Base-by-base conservation (phyloP, 2,113 vertebrate species). In the Pseudolaguvia tuberculata region DNA sequence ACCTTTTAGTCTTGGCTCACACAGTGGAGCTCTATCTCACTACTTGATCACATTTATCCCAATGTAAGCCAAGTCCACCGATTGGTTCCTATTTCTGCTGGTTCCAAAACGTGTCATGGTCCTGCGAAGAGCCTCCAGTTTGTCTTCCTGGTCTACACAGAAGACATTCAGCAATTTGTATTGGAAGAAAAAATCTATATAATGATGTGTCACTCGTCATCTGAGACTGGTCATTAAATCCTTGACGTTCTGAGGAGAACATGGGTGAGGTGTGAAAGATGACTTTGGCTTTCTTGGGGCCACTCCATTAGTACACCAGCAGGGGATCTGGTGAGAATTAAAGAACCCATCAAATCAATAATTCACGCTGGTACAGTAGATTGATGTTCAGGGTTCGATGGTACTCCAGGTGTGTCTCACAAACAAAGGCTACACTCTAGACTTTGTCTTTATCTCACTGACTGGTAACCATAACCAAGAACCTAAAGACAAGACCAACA, bases 281-380 rank as follows among this genome's bases (percentile, higher is more conserved):
- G 52, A 52, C n/a, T 20, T 70, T 29, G 20, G 57, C 57, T 62
- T 62, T 51, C 14, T 3, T 47, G 71, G 70, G n/a, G 70, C 39
- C 9, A n/a, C 45, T 61, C 17, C 70, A 29, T 58, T 59, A 48
- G 39, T 72, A 11, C 42, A n/a, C 0, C 71, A 50, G 56, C 35
- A 27, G 27, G 57, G 47, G 25, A 23, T 45, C 55, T 11, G 42
- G 45, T 8, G 8, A 35, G 47, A 13, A 66, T 66, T 50, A 47
- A 25, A 47, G 42, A 21, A 63, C 35, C 45, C 56, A 55, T 70
- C 59, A 53, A 70, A 63, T 77, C 21, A 63, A 53, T 58, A 53
- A 62, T 70, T 45, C 31, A 45, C 48, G 29, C 21, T 48, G 0
- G 13, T 50, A 53, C 0, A 39, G 68, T 76, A 69, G 6, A 35